Evolutionary conservation across 2,113 vertebrate genomes (phyloP).

Genomic region (Otis tarda): DNA sequence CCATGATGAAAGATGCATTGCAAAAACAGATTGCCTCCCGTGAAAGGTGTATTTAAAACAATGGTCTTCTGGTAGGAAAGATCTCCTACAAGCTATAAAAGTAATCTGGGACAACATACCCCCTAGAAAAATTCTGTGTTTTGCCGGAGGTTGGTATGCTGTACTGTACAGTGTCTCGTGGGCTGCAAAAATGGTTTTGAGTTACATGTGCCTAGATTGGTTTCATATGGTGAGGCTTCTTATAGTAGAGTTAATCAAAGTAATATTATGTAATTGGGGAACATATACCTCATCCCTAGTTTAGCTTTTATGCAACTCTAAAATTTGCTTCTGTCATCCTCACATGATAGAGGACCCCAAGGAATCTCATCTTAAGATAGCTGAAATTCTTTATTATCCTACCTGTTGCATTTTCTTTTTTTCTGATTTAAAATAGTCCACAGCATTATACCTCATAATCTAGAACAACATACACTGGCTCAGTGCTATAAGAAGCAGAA

Average conservation of each 20-base stretch:
- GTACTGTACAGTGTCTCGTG: background rate
- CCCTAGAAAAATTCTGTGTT: background rate
- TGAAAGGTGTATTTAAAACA: background rate
- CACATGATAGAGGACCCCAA: background rate
- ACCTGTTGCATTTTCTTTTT: background rate
- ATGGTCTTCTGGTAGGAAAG: background rate
- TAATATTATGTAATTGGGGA: background rate
- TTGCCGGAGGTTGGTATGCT: background rate
- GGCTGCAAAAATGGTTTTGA: background rate
- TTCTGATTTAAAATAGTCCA: background rate
- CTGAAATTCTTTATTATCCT: background rate
- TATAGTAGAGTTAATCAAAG: background rate
- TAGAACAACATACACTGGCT: fast-evolving
- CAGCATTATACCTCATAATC: background rate
- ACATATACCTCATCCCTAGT: background rate
- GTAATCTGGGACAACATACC: background rate
- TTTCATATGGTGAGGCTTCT: background rate
- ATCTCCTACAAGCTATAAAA: background rate
- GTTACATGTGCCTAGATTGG: background rate
- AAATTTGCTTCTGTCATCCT: background rate
- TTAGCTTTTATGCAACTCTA: background rate
- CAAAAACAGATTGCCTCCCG: background rate
- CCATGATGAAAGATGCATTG: background rate
- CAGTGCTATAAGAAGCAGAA: background rate
- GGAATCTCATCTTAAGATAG: background rate